Evolutionary conservation across 1,140 invertebrate genomes (phyloP).

Genomic region (Drosophila hydei): DNA sequence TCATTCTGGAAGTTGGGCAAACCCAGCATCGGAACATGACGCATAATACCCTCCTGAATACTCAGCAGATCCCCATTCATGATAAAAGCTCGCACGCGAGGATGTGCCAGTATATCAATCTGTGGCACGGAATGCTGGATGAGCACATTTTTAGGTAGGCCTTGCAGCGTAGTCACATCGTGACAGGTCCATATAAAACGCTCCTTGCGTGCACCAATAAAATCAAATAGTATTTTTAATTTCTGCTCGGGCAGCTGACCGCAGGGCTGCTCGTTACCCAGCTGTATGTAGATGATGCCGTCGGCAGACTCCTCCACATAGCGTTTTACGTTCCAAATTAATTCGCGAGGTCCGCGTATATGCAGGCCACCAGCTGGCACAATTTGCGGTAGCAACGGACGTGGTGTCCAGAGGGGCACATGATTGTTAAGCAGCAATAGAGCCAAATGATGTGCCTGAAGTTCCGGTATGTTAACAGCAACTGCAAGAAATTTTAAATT

Average conservation of each 20-base stretch:
- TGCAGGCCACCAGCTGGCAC: slow-evolving; percentile 80
- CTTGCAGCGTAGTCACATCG: slow-evolving; percentile 77
- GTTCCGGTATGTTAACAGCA: slow-evolving; percentile 78
- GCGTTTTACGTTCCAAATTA: slow-evolving; percentile 83
- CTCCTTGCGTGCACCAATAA: slow-evolving; percentile 84
- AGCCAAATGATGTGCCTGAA: slow-evolving; percentile 85
- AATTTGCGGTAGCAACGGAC: slow-evolving; percentile 70
- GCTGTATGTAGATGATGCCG: slow-evolving; percentile 86
- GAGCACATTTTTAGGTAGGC: slow-evolving; percentile 84
- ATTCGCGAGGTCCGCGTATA: slow-evolving; percentile 69
- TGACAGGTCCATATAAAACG: slow-evolving; percentile 85
- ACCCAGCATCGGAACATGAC: slow-evolving; percentile 85
- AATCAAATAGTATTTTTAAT: slow-evolving; percentile 73
- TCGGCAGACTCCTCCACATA: slow-evolving; percentile 84
- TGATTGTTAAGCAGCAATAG: slow-evolving; percentile 78
- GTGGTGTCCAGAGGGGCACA: slow-evolving; percentile 69
- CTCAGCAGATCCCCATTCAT: slow-evolving; percentile 86
- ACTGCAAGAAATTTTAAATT: slow-evolving; percentile 26
- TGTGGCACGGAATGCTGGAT: slow-evolving; percentile 86
- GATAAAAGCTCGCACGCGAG: slow-evolving; percentile 84
- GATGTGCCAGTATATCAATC: slow-evolving; percentile 86
- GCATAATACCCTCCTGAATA: slow-evolving; percentile 84
- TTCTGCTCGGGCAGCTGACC: slow-evolving; percentile 70
- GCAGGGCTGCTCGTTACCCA: slow-evolving; percentile 80
- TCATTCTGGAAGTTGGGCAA: slow-evolving; percentile 85